Evolutionary conservation across 1,140 invertebrate species (phyloP), one percentile per base, ranked within the genome.

Genomic region (Laupala kohalensis): DNA sequence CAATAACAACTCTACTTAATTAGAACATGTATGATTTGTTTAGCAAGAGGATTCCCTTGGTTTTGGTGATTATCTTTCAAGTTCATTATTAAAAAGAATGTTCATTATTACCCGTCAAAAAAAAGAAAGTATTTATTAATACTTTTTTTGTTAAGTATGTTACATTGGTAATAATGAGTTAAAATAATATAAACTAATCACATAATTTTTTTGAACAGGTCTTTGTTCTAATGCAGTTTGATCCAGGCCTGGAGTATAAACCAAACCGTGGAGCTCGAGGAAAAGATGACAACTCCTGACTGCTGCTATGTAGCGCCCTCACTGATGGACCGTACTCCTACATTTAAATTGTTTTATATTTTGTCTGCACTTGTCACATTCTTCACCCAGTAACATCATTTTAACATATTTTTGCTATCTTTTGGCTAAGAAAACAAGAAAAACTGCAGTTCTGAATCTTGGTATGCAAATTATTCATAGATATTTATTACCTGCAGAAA

Each of bases 221-320:
- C 78, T 97, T 96, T 85, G 94, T 96, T 76, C 85, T 96, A 82
- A 95, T 96, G 92, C 95, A 97, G 84, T 97, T 97, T 83, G 95
- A 96, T 85, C 95, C 94, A 71, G 94, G 94, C 78, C 85, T 96
- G 77, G 95, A 96, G 82, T 97, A 96, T 84, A 94, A 93, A 79
- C 92, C 93, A 78, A 90, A 88, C 77, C 85, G 91, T 78, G 91
- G 92, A 74, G 78, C 80, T 62, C 77, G 81, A 74, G 80, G 87
- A 79, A 94, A 94, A 80, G 92, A 95, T 81, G 93, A 95, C 83
- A 93, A 93, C 83, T 96, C 94, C 89, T 96, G 94, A 96, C 94
- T 96, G 88, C 91, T 96, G 89, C 90, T 96, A 85, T 96, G 94
- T 94, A 96, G 94, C 91, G 93, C 94, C 90, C 93, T 96, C 87